Base-by-base conservation (phyloP, 2,888 invertebrate species). In the Gymnocheta viridis region DNA sequence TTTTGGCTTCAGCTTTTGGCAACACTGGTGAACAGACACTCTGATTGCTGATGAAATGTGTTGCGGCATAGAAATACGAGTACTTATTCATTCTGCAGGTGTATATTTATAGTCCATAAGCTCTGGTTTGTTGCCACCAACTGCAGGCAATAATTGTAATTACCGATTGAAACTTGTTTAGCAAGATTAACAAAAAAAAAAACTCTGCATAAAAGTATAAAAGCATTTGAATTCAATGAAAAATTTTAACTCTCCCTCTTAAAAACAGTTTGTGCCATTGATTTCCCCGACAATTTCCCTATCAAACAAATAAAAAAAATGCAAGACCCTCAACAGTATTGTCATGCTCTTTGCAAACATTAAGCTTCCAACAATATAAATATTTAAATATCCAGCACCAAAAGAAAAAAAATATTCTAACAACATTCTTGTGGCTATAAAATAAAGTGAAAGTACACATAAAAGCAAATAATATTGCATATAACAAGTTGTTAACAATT, bases 401-500 rank as follows among this genome's bases (percentile, higher is more conserved):
- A 64, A 54, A 19, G 38, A 38, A 49, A 19, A 14, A 12, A 6
- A 10, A 41, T 29, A 3, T 10, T 38, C 0, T 54, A 41, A 62
- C 17, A 54, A 58, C 58, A 58, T 47, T 47, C 44, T 47, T 44
- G 29, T 6, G 29, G 27, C 7, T 49, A 12, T 0, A 38, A 29
- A n/a, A n/a, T n/a, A n/a, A n/a, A n/a, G n/a, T n/a, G n/a, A n/a
- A n/a, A n/a, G n/a, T 29, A 58, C 38, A 60, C 29, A 67, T 49
- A 49, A 29, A 54, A 62, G 14, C 10, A 66, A 32, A 54, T 47
- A 14, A 17, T 56, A 32, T 54, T 60, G 32, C 22, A 44, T 14
- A 54, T 12, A 1, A 32, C 9, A 62, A 51, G 62, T 62, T 54
- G 41, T 62, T 62, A 32, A 54, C 29, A 78, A 35, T 29, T 62